Evolutionary conservation across 92 coral and sea anemone genomes (phyloP).

Genomic region (Palythoa grandis): DNA sequence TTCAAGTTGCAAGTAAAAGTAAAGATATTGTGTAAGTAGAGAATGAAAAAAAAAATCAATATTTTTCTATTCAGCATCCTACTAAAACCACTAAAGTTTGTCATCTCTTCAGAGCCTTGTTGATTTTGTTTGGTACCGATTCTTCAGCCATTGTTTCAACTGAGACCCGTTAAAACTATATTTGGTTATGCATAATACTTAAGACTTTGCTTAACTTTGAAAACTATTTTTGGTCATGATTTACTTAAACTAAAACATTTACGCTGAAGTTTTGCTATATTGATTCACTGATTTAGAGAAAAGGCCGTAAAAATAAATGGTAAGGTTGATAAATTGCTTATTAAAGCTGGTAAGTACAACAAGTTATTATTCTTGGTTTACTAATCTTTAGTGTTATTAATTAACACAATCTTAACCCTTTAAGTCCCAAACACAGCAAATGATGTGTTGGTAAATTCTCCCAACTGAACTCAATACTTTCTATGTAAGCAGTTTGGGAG

Average conservation of each 20-base stretch:
- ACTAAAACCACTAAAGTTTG: neutral
- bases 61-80: neutral
- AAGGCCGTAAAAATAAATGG: neutral
- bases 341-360: neutral
- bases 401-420: too few species aligned
- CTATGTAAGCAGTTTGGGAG: too few species aligned
- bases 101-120: neutral
- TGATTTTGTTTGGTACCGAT: too few species aligned
- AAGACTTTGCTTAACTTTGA: too few species aligned
- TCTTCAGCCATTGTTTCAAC: too few species aligned
- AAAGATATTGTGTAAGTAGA: constrained; percentile 29
- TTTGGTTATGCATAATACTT: too few species aligned
- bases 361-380: neutral
- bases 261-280: neutral
- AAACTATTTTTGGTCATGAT: too few species aligned
- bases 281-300: neutral
- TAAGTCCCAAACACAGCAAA: too few species aligned
- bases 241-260: neutral
- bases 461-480: too few species aligned
- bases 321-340: neutral
- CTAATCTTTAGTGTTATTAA: neutral
- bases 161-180: too few species aligned
- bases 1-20: constrained; percentile 47
- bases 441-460: too few species aligned
- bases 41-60: neutral